Base-by-base conservation (phyloP, 2,888 invertebrate genomes). In the Drosophila tripunctata region DNA sequence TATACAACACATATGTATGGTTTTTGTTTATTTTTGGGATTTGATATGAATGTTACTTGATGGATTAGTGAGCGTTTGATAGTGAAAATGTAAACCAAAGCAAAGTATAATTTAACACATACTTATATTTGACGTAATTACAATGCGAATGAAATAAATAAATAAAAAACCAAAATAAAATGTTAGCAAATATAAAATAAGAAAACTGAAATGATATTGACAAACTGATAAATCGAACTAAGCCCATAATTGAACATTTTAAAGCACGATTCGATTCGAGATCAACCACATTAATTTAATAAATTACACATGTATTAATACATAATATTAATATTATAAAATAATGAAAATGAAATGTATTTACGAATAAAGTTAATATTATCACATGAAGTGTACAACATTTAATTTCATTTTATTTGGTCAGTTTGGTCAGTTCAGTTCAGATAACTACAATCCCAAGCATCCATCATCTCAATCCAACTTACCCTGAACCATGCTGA, bases 331-430 rank as follows among this genome's bases (percentile, higher is more conserved):
- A 50, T 22, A 75, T 80, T 64, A 84, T 87, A 74, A 80, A 85
- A 73, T 75, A 76, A 71, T 77, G 75, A 80, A n/a, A 80, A 80
- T 80, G 81, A 83, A 67, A 80, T 84, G 78, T 83, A 83, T 87
- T 83, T 83, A 88, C 87, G 78, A 81, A 78, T 82, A 80, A 78
- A 73, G 85, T 75, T 78, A 82, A 81, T 81, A 83, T 89, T 86
- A 88, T 80, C 87, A 83, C 88, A 86, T 79, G 80, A 76, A 75
- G 58, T 71, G 64, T 52, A 78, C 61, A 67, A 44, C 15, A 41
- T 38, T 67, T 54, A 31, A 65, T 30, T 48, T 45, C 3, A 60
- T 62, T 67, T 17, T 43, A 19, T 36, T 44, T 19, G 14, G n/a
- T n/a, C n/a, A 24, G 10, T 10, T 27, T 27, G 8, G 8, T 19